Conservation (phyloP, 53 echinoderm and acorn worm genomes). For the Astropecten irregularis region DNA sequence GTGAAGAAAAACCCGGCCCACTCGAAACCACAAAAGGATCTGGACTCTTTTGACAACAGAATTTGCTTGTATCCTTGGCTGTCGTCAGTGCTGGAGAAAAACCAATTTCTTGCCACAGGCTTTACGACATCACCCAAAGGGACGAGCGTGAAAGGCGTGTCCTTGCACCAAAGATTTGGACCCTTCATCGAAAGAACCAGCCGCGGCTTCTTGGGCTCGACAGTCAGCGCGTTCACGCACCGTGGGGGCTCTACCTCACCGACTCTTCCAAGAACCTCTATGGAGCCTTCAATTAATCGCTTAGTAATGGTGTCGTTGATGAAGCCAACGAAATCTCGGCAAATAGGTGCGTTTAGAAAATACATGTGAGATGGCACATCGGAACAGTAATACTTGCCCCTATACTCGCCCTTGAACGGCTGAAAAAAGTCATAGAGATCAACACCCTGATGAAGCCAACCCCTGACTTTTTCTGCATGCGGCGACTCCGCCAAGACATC, state of each 20-base stretch:
- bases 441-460: neutral
- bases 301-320: too few species aligned
- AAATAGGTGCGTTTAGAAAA: neutral
- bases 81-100: neutral
- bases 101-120: neutral
- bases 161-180: neutral
- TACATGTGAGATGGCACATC: neutral
- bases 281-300: neutral
- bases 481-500: neutral
- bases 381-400: neutral
- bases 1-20: constrained; percentile 7
- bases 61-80: constrained; percentile 15
- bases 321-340: neutral
- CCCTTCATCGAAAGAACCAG: neutral
- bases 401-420: neutral
- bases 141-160: too few species aligned
- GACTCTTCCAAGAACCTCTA: neutral
- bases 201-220: neutral
- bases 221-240: neutral
- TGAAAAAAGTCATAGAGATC: neutral
- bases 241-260: neutral
- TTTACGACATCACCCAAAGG: neutral
- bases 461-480: neutral
- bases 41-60: neutral
- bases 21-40: neutral